A percentile compares a stretch with the other conserved stretches of the same genome.
These are phyloP conservation scores for Rhadina sibilatrix DNA, from an alignment of 2,113 vertebrate species.

Conservation along the genomic window DNA sequence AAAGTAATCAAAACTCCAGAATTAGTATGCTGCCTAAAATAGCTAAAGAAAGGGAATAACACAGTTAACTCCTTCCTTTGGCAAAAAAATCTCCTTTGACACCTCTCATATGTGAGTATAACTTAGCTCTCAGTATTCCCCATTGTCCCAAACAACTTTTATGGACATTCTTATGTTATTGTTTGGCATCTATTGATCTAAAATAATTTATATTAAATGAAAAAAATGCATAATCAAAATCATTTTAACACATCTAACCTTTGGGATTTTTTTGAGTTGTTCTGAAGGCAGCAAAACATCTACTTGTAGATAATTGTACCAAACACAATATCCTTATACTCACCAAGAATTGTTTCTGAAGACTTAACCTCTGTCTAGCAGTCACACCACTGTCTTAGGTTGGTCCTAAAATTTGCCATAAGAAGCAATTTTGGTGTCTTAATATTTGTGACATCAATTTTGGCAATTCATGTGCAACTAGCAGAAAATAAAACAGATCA, in stretches of 20 bases:
- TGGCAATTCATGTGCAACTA: neutral
- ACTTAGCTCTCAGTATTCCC: neutral
- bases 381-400: neutral
- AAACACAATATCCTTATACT: neutral
- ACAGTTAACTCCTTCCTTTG: neutral
- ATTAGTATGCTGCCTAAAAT: neutral
- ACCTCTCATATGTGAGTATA: neutral
- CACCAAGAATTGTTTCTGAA: neutral
- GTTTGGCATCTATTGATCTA: neutral
- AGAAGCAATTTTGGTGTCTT: neutral
- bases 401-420: neutral
- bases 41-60: neutral
- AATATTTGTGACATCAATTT: neutral
- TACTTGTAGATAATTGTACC: neutral
- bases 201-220: neutral
- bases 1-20: neutral
- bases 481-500: neutral
- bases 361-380: neutral
- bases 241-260: neutral
- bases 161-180: neutral
- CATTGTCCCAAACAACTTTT: neutral
- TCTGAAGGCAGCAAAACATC: neutral
- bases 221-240: neutral
- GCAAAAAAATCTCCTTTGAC: neutral
- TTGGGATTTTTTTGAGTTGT: neutral